Percentiles rank a stretch among this genome's conserved stretches.
These are phyloP conservation scores for Eurystomus gularis DNA, from an alignment of 2,113 vertebrate species.

Conservation along the genomic window DNA sequence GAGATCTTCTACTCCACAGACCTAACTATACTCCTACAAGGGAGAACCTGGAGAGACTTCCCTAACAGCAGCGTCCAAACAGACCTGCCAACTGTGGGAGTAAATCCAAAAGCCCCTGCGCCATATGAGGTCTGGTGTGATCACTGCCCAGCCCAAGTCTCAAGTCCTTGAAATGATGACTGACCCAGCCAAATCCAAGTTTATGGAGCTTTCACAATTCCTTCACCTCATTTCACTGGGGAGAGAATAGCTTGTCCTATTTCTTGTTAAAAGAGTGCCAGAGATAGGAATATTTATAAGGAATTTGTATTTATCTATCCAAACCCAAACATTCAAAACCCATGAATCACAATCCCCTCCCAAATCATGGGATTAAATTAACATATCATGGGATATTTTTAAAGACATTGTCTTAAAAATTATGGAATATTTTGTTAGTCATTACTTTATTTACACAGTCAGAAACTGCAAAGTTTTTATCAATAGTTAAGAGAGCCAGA, in stretches of 20 bases:
- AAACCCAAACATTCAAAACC: slow-evolving; percentile 53
- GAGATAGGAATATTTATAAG: slow-evolving; percentile 25
- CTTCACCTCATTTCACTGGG: background rate
- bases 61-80: background rate
- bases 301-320: slow-evolving; percentile 21
- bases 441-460: background rate
- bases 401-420: background rate
- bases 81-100: fast-evolving
- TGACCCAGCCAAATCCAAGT: background rate
- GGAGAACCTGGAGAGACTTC: background rate
- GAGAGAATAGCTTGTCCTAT: slow-evolving; percentile 3
- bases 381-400: slow-evolving; percentile 32
- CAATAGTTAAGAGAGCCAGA: slow-evolving; percentile 11
- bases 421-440: background rate
- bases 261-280: background rate
- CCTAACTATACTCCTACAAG: background rate
- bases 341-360: slow-evolving; percentile 40
- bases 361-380: slow-evolving; percentile 58
- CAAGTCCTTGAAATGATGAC: background rate
- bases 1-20: background rate
- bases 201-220: background rate
- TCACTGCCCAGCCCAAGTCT: background rate
- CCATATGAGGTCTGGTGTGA: fast-evolving
- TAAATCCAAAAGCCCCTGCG: background rate
- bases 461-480: slow-evolving; percentile 2